Conservation (phyloP, 1,140 invertebrate genomes). For the Caenorhabditis inopinata region DNA sequence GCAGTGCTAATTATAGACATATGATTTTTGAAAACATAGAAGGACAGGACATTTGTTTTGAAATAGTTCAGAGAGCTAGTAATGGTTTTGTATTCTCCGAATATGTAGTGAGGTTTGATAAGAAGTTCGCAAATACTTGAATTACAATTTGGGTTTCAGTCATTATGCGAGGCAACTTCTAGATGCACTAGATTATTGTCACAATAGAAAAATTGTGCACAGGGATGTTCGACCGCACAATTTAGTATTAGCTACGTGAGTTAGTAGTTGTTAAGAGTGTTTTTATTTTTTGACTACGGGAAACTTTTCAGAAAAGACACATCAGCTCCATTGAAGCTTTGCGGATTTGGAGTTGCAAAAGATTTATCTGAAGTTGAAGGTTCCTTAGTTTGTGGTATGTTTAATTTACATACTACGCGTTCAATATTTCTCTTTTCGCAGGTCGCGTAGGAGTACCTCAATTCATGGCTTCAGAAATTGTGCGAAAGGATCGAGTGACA, state of each 20-base stretch:
- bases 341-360: slow-evolving; percentile 93
- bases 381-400: slow-evolving; percentile 12
- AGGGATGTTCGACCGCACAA: slow-evolving; percentile 65
- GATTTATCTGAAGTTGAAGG: slow-evolving; percentile 71
- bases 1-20: slow-evolving; percentile 69
- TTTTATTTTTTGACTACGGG: background rate
- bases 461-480: slow-evolving; percentile 95
- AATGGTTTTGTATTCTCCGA: slow-evolving; percentile 98
- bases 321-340: slow-evolving; percentile 93
- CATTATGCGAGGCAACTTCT: slow-evolving; percentile 62
- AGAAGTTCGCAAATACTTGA: background rate
- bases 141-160: slow-evolving; percentile 45
- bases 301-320: slow-evolving; percentile 75
- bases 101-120: slow-evolving; percentile 89
- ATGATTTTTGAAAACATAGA: slow-evolving; percentile 71
- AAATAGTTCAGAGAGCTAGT: slow-evolving; percentile 89
- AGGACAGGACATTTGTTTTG: slow-evolving; percentile 94
- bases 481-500: slow-evolving; percentile 80
- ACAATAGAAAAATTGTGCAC: slow-evolving; percentile 59
- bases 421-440: background rate
- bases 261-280: background rate
- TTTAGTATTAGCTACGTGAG: slow-evolving; percentile 78
- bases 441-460: slow-evolving; percentile 82
- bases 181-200: slow-evolving; percentile 63
- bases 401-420: background rate